These are phyloP conservation scores for Dermolepida albohirtum DNA, from an alignment of 2,888 invertebrate species.

Conservation along the genomic window DNA sequence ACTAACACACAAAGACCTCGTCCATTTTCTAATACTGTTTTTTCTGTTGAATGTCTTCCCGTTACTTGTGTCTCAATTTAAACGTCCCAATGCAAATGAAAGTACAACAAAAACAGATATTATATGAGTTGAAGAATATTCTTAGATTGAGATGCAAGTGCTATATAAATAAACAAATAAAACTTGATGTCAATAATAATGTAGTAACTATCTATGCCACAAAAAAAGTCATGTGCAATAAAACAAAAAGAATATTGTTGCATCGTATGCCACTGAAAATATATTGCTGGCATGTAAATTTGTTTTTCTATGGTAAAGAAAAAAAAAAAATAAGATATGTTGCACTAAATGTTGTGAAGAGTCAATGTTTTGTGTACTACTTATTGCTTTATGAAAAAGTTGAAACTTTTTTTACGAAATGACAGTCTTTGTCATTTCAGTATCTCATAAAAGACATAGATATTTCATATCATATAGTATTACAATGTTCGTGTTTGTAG, in stretches of 20 bases:
- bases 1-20: slow-evolving; percentile 29
- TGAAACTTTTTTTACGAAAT: slow-evolving; percentile 35
- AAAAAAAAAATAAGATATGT: slow-evolving; percentile 31
- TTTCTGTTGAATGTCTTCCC: slow-evolving; percentile 64
- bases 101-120: slow-evolving; percentile 40
- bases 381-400: slow-evolving; percentile 38
- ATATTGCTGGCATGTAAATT: slow-evolving; percentile 33
- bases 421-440: slow-evolving; percentile 44
- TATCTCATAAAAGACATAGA: slow-evolving; percentile 62
- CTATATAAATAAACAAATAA: slow-evolving; percentile 36
- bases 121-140: slow-evolving; percentile 37
- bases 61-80: slow-evolving; percentile 58
- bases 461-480: slow-evolving; percentile 64
- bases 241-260: slow-evolving; percentile 31
- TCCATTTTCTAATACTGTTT: slow-evolving; percentile 43
- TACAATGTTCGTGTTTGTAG: slow-evolving; percentile 60
- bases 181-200: slow-evolving; percentile 54
- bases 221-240: slow-evolving; percentile 50
- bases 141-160: slow-evolving; percentile 51
- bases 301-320: slow-evolving; percentile 29
- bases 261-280: slow-evolving; percentile 29
- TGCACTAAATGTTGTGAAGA: slow-evolving; percentile 43
- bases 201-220: slow-evolving; percentile 51
- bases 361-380: slow-evolving; percentile 43
- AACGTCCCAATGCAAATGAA: slow-evolving; percentile 48